A percentile compares a stretch with the other conserved stretches of the same genome.
These are phyloP conservation scores for Lophotis ruficrista DNA, from an alignment of 2,113 vertebrate species.

Conservation along the genomic window DNA sequence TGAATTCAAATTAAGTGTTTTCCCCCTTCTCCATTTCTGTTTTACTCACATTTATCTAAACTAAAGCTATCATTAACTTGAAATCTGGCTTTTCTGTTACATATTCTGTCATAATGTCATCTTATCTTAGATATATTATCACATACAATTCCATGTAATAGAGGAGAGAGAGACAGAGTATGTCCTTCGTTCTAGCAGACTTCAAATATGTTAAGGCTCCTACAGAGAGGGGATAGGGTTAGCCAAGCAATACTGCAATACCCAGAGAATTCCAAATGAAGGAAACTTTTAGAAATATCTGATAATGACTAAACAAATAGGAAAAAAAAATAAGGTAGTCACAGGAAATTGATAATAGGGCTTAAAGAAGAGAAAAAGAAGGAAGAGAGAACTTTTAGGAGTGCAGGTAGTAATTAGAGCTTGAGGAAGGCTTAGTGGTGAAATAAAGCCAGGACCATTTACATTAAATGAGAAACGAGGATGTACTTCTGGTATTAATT, in stretches of 20 bases:
- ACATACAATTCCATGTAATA: neutral
- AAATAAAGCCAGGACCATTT: neutral
- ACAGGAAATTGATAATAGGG: neutral
- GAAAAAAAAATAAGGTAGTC: neutral
- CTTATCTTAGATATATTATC: neutral
- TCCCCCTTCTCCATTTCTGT: neutral
- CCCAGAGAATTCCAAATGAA: neutral
- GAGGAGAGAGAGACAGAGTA: neutral
- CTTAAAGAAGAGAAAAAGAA: neutral
- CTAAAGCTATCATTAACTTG: neutral
- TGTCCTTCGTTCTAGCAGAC: neutral
- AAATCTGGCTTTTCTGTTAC: neutral
- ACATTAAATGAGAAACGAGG: neutral
- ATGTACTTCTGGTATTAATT: neutral
- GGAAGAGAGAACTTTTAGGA: neutral
- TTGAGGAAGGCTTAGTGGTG: neutral
- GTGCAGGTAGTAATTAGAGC: neutral
- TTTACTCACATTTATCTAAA: constrained; percentile 15
- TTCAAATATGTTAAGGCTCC: neutral
- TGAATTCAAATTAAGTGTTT: constrained; percentile 60
- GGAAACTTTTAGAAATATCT: neutral
- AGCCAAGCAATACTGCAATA: neutral
- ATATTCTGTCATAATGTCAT: neutral
- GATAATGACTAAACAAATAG: neutral
- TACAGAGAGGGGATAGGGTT: neutral